Percentiles rank a stretch among this genome's conserved stretches.
These are phyloP conservation scores for Mycteria americana DNA, from an alignment of 2,797 vertebrate genomes.

Conservation along the genomic window DNA sequence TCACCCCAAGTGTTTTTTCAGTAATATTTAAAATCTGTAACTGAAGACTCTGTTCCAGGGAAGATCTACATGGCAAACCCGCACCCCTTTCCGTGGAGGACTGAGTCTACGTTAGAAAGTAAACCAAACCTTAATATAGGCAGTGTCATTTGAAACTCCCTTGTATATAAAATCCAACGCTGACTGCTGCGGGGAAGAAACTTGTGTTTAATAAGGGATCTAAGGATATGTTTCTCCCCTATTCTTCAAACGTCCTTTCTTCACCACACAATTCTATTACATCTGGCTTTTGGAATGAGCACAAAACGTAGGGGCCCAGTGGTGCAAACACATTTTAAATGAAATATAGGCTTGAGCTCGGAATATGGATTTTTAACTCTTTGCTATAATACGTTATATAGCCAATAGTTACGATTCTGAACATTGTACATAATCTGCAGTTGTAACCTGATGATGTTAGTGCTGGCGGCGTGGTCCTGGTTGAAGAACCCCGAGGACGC, in stretches of 20 bases:
- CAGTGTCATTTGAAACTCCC: not conserved
- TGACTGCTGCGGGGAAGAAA: constrained; percentile 15
- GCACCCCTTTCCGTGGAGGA: not conserved
- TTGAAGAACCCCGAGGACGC: accelerated
- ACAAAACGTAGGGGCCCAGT: not conserved
- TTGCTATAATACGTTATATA: not conserved
- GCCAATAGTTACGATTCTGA: not conserved
- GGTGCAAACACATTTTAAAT: not conserved
- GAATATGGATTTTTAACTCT: not conserved
- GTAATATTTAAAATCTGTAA: not conserved
- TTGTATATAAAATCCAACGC: not conserved
- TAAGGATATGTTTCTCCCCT: not conserved
- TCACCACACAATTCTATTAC: not conserved
- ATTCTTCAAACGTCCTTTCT: not conserved
- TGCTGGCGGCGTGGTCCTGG: not conserved
- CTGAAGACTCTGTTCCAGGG: not conserved
- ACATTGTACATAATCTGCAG: not conserved
- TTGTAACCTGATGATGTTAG: accelerated
- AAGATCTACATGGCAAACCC: not conserved
- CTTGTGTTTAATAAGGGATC: not conserved
- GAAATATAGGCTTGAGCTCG: not conserved
- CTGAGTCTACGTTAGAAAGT: not conserved
- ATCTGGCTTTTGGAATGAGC: constrained; percentile 33
- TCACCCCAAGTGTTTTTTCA: not conserved
- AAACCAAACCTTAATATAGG: not conserved